Base-by-base conservation (phyloP, 2,888 invertebrate species). In the Thymelicus acteon region DNA sequence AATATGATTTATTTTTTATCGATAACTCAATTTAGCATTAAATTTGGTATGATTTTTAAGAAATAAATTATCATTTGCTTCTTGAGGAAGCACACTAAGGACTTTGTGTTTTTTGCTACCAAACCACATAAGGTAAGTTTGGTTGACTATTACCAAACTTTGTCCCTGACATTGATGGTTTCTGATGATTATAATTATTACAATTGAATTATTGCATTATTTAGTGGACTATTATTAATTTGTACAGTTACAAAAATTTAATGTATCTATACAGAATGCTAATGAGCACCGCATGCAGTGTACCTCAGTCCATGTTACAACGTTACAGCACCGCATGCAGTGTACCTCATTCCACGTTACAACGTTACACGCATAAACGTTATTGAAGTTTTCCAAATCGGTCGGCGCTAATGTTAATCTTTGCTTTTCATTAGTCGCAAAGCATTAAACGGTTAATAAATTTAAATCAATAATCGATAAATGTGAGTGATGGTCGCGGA, bases 401-500 rank as follows among this genome's bases (percentile, higher is more conserved):
- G 65, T 71, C 54, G 44, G 7, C 71, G 60, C 65, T 60, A 60
- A 71, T 71, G 71, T 71, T 71, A 65, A 71, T 65, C 71, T 71
- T 71, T 71, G 60, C 31, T 71, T 71, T 71, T 65, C 65, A 65
- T 71, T 71, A 71, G 71, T 71, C 65, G 71, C 76, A 37, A 72
- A 47, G 67, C 74, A 75, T 78, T 76, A 75, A 75, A 77, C 63
- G 44, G 69, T 67, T 77, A 79, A 76, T 74, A 75, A 74, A 76
- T 73, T 76, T 75, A 75, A 73, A 80, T 79, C 75, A 79, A 79
- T 78, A 81, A 75, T 73, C 77, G 72, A 77, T 76, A 75, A 74
- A 75, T 79, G 79, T 85, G 85, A 87, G 77, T 78, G 84, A 88
- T 88, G 80, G 80, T 79, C 78, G 76, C 78, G 73, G 82, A 87